Base-by-base conservation (phyloP, 1,140 invertebrate species). In the Sesamia nonagrioides region DNA sequence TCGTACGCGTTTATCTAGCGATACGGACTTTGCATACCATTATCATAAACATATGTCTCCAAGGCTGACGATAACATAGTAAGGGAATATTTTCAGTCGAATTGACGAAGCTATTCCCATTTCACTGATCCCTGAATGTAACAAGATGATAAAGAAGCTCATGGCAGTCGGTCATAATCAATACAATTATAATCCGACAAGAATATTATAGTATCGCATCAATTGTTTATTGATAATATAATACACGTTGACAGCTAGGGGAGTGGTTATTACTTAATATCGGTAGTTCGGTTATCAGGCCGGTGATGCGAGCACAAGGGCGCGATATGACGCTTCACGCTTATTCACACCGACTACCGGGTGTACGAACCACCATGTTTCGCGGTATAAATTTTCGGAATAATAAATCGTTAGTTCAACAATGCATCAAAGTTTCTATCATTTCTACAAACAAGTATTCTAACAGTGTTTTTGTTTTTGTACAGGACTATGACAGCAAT, bases 401-500 rank as follows among this genome's bases (percentile, higher is more conserved):
- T 74, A 93, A 94, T 80, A 94, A 94, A 89, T 85, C 93, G 93
- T 94, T 79, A 92, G 93, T 92, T 75, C 63, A 18, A 66, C 9
- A 18, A 27, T 45, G 61, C 11, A 45, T 40, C 52, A 17, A 35
- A 8, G 27, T 35, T n/a, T 17, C 45, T 13, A 13, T 35, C 6
- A 21, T 15, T 52, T 27, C 21, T 33, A 18, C 33, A 17, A 27
- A 7, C 21, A 63, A 69, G 18, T 50, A 2, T 63, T 50, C 56
- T 75, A 61, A 75, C 17, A 27, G 42, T 63, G 58, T 17, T 75
- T 75, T 52, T 87, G 56, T 84, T 86, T 85, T 91, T 95, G 95
- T 45, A 75, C 96, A 98, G 98, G 96, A 98, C 97, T 88, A 98
- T 98, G 97, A 98, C 98, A 87, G 97, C 98, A 90, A 97, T 99